Percentiles rank a stretch among this genome's conserved stretches.
These are phyloP conservation scores for Gobiocypris rarus DNA, from an alignment of 2,113 vertebrate species.

Conservation along the genomic window DNA sequence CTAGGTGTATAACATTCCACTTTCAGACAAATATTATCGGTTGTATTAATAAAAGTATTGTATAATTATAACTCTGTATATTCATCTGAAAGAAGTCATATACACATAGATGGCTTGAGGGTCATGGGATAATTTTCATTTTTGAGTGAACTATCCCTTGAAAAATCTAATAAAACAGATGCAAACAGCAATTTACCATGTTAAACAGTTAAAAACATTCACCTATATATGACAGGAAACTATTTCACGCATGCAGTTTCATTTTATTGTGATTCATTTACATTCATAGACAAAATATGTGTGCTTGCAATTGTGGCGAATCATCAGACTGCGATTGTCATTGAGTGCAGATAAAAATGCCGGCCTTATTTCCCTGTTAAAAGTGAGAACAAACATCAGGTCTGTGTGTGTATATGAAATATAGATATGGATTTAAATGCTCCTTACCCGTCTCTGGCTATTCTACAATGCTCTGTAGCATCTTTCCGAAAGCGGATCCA, in stretches of 20 bases:
- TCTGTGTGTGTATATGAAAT: background rate
- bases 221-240: conserved; percentile 12
- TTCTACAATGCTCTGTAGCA: conserved; percentile 68
- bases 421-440: background rate
- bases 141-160: too few relatives aligned
- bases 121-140: too few relatives aligned
- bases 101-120: too few relatives aligned
- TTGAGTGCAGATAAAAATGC: background rate
- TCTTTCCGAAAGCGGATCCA: conserved; percentile 64
- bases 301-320: conserved; percentile 7
- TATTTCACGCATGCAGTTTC: background rate
- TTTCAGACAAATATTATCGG: too few relatives aligned
- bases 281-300: background rate
- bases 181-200: background rate
- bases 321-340: conserved; percentile 17
- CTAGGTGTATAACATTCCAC: too few relatives aligned
- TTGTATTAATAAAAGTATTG: too few relatives aligned
- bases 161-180: background rate
- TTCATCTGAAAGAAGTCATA: too few relatives aligned
- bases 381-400: background rate
- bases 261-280: conserved; percentile 11
- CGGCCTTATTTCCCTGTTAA: conserved; percentile 5
- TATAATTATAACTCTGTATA: too few relatives aligned
- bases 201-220: background rate
- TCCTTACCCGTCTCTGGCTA: conserved; percentile 62